These are phyloP conservation scores for Margarornis squamiger DNA, from an alignment of 2,797 vertebrate genomes.

Conservation along the genomic window DNA sequence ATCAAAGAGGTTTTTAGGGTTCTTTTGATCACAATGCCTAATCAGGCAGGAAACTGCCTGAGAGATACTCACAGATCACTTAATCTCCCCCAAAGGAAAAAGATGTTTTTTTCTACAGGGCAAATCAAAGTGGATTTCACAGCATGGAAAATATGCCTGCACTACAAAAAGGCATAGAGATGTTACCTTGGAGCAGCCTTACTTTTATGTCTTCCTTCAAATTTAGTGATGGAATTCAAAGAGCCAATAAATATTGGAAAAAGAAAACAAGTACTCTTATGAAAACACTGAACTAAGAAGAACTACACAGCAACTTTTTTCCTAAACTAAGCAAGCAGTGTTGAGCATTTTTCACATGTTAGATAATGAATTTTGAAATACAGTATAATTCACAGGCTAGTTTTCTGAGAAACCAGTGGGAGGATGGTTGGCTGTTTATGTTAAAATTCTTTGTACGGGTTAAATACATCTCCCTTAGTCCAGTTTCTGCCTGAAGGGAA, in stretches of 20 bases:
- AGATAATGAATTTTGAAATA: conserved; percentile 5
- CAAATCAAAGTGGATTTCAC: not conserved
- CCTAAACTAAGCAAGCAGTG: not conserved
- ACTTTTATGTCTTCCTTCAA: not conserved
- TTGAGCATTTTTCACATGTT: not conserved
- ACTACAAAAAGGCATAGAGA: not conserved
- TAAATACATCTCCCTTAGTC: not conserved
- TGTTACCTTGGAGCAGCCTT: not conserved
- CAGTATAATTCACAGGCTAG: not conserved
- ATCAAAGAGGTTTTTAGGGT: not conserved
- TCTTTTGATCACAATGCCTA: not conserved
- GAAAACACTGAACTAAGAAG: not conserved
- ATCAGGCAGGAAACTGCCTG: not conserved
- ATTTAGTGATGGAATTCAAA: not conserved
- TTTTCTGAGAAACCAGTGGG: conserved; percentile 16
- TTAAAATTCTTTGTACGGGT: conserved; percentile 17
- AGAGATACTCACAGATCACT: not conserved
- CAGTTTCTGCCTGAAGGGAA: not conserved
- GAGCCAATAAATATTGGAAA: not conserved
- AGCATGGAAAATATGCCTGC: not conserved
- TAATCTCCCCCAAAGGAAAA: not conserved
- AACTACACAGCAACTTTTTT: not conserved
- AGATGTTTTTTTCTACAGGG: not conserved
- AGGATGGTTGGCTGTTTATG: not conserved
- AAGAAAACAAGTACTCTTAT: not conserved